Base-by-base conservation (phyloP, 2,113 vertebrate species). In the Monarcha castaneiventris region DNA sequence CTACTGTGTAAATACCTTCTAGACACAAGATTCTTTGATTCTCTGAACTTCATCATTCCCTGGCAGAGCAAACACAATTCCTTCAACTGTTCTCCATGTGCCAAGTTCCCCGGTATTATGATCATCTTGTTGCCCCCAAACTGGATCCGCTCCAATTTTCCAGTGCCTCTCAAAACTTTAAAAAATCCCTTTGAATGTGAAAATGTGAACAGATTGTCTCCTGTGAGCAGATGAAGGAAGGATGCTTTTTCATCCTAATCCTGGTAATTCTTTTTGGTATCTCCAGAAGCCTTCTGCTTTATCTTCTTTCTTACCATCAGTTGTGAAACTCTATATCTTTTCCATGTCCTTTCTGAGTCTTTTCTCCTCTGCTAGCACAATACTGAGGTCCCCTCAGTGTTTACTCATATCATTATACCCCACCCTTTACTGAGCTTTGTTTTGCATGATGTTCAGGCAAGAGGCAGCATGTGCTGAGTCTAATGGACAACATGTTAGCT, bases 101-200 rank as follows among this genome's bases (percentile, higher is more conserved):
- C 30, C n/a, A 74, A 8, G 23, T 16, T 82, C 39, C 6, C 13
- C 0, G 1, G 14, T 9, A 33, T 14, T 55, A 26, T 35, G 48
- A 59, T 51, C 17, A 64, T 21, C 7, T 58, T 78, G 16, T 13
- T 72, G 9, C 1, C 5, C 16, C 9, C 8, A 61, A 5, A 37
- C 2, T 59, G 20, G 32, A 62, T 13, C 2, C 0, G 0, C 13
- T 75, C 9, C 30, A 68, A 39, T 72, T 78, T 87, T 75, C 12
- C 49, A 61, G 3, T 29, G 8, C 9, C 11, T 55, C 25, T 56
- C 26, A 21, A 92, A 71, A 19, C 18, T 30, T 75, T 23, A 17
- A 0, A 6, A 68, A 87, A 63, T 48, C 5, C 4, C 46, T 83
- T 27, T 10, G 3, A 29, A n/a, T 49, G 23, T 75, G 39, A 79